Evolutionary conservation across 2,113 vertebrate species (phyloP), one percentile per base, ranked within the genome.

Genomic region (Charadrius vociferus): DNA sequence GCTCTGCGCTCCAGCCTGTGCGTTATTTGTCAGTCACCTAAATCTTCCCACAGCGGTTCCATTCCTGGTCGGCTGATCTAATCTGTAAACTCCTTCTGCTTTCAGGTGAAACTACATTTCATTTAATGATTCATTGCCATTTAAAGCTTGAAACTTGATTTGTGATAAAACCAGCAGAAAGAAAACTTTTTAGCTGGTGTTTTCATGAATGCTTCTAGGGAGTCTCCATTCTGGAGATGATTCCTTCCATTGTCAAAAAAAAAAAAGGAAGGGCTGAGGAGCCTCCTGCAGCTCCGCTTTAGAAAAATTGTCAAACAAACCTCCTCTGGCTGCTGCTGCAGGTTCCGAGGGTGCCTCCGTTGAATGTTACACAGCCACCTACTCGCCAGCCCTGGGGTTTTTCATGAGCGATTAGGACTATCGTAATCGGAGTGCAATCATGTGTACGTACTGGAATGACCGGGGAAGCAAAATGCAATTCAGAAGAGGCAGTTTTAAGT

Each of bases 381-480:
- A 5, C 61, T 45, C 56, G 29, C 32, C 47, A 56, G 52, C 52
- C 32, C 52, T 1, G 43, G 37, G 18, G 20, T 21, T 9, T 12
- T 56, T 27, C 37, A 3, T 7, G 23, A 45, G 52, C 1, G 2
- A 24, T 39, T 17, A 49, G 37, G 49, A 19, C 36, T 29, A 3
- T 2, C 30, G n/a, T 30, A 59, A 58, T 22, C 7, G 12, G 26
- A 22, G 52, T 9, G 59, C 7, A 37, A 53, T 11, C 22, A 3
- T 1, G 7, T 13, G 37, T 21, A 11, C 1, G 2, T 20, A 30
- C 3, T 8, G 55, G 39, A 19, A 29, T 66, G 47, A 41, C 3
- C 26, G 39, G 30, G 61, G 34, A 67, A 74, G 37, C 13, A 59
- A 29, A 78, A 19, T 3, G 12, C 62, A 62, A 6, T 36, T 34